phyloP scores from a whole-genome alignment of 2,888 invertebrate genomes.

The Oligia latruncula region DNA sequence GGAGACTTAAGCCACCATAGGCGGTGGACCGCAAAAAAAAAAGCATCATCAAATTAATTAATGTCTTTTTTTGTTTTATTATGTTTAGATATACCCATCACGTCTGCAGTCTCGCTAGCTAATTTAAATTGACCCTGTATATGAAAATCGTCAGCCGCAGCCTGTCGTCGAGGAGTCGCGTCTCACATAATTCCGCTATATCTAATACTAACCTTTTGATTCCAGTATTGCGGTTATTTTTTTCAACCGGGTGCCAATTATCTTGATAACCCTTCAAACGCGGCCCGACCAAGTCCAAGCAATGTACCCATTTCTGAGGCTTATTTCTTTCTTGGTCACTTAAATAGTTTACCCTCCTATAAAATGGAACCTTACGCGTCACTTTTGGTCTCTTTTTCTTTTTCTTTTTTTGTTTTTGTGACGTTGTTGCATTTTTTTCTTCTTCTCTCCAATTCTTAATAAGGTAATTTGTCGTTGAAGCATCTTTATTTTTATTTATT shows the following conservation, averaged over 20 bases:
- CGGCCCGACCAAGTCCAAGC: slow-evolving; percentile 25
- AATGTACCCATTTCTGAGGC: slow-evolving; percentile 45
- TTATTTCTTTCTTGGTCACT: slow-evolving; percentile 23
- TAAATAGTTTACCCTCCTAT: not conserved
- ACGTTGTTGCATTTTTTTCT: not conserved
- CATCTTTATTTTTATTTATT: not conserved
- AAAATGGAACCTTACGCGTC: not conserved
- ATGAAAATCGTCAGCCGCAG: too few relatives aligned
- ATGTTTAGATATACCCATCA: too few relatives aligned
- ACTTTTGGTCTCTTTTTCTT: not conserved
- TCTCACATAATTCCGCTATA: not conserved
- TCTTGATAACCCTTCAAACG: slow-evolving; percentile 3
- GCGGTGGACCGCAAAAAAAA: too few relatives aligned
- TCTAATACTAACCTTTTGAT: slow-evolving; percentile 12
- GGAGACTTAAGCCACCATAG: too few relatives aligned
- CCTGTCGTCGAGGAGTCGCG: not conserved
- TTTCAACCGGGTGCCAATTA: accelerated
- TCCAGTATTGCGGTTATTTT: accelerated
- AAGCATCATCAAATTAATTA: too few relatives aligned
- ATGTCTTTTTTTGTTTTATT: too few relatives aligned
- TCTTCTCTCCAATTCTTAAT: not conserved
- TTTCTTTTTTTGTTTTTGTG: not conserved
- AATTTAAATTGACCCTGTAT: too few relatives aligned
- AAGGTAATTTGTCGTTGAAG: not conserved
- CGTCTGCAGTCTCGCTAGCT: too few relatives aligned